Evolutionary conservation across 2,113 vertebrate species (phyloP).

Genomic region (Prionailurus viverrinus): DNA sequence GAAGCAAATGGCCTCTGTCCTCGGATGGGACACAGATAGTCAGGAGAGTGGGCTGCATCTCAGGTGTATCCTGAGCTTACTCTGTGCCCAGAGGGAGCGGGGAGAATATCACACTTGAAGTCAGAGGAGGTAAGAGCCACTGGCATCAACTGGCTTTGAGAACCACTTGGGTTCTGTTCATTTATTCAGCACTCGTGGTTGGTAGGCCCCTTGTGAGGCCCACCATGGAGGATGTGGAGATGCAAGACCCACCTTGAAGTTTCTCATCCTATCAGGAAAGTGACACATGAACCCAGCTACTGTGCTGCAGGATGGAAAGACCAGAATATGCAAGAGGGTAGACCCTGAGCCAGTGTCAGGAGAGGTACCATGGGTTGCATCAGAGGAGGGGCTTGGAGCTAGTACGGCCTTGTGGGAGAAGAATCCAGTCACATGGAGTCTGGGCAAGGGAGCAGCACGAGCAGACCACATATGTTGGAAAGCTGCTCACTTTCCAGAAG

Average conservation of each 20-base stretch:
- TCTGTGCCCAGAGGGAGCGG: not conserved
- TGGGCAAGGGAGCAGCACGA: fast-evolving
- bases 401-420: not conserved
- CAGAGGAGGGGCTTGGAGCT: not conserved
- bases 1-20: not conserved
- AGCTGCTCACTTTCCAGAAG: not conserved
- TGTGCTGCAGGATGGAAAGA: not conserved
- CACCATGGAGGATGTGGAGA: not conserved
- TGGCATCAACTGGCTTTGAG: not conserved
- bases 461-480: not conserved
- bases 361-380: not conserved
- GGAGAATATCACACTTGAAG: not conserved
- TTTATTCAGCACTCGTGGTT: not conserved
- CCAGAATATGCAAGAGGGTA: not conserved
- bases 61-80: not conserved
- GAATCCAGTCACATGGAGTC: not conserved
- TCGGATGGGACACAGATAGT: not conserved
- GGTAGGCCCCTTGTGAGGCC: not conserved
- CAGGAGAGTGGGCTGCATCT: not conserved
- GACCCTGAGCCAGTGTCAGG: not conserved
- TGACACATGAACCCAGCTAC: not conserved
- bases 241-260: not conserved
- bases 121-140: not conserved
- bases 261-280: not conserved
- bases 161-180: not conserved